Conservation (phyloP, 30 jellyfish, hydroid and myxozoan species). For the Morbakka virulenta region DNA sequence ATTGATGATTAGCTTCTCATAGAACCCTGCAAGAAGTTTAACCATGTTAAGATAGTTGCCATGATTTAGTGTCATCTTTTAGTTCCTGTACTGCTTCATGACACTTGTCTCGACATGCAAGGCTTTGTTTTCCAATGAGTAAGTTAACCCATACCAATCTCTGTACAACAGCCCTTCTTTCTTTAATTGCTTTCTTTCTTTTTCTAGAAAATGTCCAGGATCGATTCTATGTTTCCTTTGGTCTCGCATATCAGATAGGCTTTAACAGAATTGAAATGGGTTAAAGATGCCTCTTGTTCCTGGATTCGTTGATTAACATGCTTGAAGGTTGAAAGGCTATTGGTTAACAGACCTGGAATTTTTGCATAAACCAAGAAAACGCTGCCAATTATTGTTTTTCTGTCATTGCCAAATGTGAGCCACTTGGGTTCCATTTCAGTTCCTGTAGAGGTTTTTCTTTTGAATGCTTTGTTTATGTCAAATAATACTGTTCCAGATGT, state of each 20-base stretch:
- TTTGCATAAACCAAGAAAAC: constrained; percentile 16
- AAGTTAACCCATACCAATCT: too few species aligned
- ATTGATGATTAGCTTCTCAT: too few species aligned
- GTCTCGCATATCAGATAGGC: not conserved
- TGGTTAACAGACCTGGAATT: not conserved
- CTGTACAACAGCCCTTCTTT: too few species aligned
- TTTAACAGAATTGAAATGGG: constrained; percentile 26
- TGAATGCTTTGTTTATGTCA: constrained; percentile 16
- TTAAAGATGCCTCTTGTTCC: too few species aligned
- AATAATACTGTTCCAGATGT: too few species aligned
- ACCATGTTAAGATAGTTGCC: not conserved
- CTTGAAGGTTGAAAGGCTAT: constrained; percentile 12
- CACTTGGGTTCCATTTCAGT: constrained; percentile 8
- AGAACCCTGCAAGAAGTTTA: constrained; percentile 15
- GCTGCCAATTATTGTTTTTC: constrained; percentile 6
- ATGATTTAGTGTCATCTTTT: too few species aligned
- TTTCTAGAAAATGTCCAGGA: not conserved
- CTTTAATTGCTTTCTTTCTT: too few species aligned
- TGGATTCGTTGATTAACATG: too few species aligned
- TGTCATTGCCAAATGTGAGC: constrained; percentile 15
- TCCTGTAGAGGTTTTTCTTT: constrained; percentile 24
- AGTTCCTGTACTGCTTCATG: constrained; percentile 33
- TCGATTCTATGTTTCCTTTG: not conserved
- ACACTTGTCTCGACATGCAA: constrained; percentile 14
- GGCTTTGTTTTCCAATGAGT: too few species aligned